Percentiles rank a stretch among this genome's conserved stretches.
phyloP scores from a whole-genome alignment of 1,140 invertebrate genomes.

The Saccostrea glomerata region DNA sequence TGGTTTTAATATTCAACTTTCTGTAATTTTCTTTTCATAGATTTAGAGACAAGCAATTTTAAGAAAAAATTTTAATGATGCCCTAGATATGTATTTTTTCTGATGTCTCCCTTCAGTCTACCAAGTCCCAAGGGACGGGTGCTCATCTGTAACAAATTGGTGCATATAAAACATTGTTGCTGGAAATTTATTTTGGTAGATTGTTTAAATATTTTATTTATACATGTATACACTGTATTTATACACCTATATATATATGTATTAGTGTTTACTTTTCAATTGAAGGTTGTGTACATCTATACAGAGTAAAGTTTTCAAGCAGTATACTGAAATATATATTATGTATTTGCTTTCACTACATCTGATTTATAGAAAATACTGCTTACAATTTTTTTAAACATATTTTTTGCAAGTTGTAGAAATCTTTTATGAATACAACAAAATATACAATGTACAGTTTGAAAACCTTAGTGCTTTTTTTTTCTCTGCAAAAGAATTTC shows the following conservation, averaged over 20 bases:
- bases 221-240: slow-evolving; percentile 14
- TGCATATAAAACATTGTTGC: slow-evolving; percentile 18
- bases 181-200: slow-evolving; percentile 37
- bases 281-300: slow-evolving; percentile 12
- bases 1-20: not conserved
- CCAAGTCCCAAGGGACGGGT: not conserved
- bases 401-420: too few relatives aligned
- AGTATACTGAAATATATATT: not conserved
- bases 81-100: not conserved
- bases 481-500: not conserved
- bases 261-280: slow-evolving; percentile 12
- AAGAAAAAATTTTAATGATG: not conserved
- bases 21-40: not conserved
- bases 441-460: not conserved
- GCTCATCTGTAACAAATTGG: not conserved
- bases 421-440: not conserved
- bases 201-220: not conserved
- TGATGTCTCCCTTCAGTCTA: not conserved
- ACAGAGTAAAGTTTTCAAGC: not conserved
- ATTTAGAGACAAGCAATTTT: not conserved
- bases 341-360: not conserved
- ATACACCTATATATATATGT: slow-evolving; percentile 4
- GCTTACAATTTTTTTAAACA: not conserved
- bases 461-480: slow-evolving; percentile 3
- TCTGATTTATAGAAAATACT: not conserved